phyloP scores from a whole-genome alignment of 2,888 invertebrate genomes.

The Caenorhabditis sp. region DNA sequence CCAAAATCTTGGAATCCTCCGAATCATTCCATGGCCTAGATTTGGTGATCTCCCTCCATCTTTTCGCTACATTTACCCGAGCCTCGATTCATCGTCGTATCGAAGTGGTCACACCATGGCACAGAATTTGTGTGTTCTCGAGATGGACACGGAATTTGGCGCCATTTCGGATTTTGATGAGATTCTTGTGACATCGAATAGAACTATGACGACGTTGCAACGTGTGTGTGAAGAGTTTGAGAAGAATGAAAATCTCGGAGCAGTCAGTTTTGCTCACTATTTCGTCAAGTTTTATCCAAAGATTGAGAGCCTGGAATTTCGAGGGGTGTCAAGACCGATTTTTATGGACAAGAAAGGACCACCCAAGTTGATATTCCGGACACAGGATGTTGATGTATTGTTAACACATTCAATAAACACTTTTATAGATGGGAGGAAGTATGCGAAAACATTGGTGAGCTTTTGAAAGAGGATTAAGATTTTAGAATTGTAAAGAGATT shows the following conservation, averaged over 20 bases:
- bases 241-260: conserved; percentile 4
- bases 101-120: conserved; percentile 54
- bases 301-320: conserved; percentile 15
- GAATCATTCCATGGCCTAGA: conserved; percentile 22
- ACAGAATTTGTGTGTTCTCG: conserved; percentile 50
- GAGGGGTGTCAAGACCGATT: conserved; percentile 10
- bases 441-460: not conserved
- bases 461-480: not conserved
- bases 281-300: conserved; percentile 23
- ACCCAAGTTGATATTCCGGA: conserved; percentile 22
- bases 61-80: not conserved
- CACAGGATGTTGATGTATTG: conserved; percentile 6
- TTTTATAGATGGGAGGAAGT: not conserved
- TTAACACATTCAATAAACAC: conserved; percentile 14
- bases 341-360: conserved; percentile 25
- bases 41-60: conserved; percentile 13
- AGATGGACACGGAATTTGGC: conserved; percentile 36
- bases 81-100: conserved; percentile 39
- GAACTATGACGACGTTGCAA: not conserved
- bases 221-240: not conserved
- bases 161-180: conserved; percentile 56
- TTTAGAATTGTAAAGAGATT: not conserved
- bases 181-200: conserved; percentile 12
- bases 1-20: conserved; percentile 16
- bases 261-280: conserved; percentile 20